A percentile compares a stretch with the other conserved stretches of the same genome.
Evolutionary conservation across 2,113 vertebrate genomes (phyloP).

Genomic region (Alethe castanea): DNA sequence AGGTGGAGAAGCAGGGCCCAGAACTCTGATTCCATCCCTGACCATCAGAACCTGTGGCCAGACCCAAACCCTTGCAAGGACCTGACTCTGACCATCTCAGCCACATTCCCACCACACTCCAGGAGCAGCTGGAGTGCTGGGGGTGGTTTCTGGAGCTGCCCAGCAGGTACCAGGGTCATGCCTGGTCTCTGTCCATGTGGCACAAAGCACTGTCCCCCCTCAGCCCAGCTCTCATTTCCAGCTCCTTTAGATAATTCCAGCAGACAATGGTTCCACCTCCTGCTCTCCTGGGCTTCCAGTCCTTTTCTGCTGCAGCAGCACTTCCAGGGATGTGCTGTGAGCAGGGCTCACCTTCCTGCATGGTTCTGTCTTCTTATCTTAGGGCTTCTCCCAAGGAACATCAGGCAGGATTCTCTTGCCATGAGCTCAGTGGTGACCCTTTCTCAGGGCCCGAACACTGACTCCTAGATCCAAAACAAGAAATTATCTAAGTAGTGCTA

Average conservation of each 20-base stretch:
- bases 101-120: too few species aligned
- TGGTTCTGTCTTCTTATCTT: not conserved
- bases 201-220: not conserved
- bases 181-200: not conserved
- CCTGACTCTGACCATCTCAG: not conserved
- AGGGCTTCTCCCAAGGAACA: not conserved
- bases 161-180: not conserved
- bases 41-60: not conserved
- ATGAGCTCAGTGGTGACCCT: not conserved
- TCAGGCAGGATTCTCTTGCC: not conserved
- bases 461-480: not conserved
- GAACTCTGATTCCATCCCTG: not conserved
- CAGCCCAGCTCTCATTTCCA: not conserved
- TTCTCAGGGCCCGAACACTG: not conserved
- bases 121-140: too few species aligned
- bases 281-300: not conserved
- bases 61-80: not conserved
- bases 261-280: not conserved
- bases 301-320: not conserved
- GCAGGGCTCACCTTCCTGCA: not conserved
- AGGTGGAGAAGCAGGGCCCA: not conserved
- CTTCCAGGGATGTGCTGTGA: not conserved
- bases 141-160: not conserved
- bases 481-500: not conserved
- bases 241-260: not conserved